Base-by-base conservation (phyloP, 1,140 invertebrate genomes). In the Physella acuta region DNA sequence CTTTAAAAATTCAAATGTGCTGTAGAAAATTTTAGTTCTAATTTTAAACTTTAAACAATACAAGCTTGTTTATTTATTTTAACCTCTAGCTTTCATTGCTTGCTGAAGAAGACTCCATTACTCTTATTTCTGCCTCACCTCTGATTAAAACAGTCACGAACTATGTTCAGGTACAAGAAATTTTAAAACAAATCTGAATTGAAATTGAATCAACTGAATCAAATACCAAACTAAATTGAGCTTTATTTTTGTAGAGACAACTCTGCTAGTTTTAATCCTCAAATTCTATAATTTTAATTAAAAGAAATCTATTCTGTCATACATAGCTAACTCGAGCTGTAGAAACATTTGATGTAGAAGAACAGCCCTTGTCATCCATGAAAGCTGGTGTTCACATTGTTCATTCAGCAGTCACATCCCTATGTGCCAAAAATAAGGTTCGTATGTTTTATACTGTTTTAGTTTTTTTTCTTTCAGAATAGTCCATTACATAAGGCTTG, bases 131-230 rank as follows among this genome's bases (percentile, higher is more conserved):
- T 55, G 90, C 93, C 62, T 94, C 93, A 71, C 88, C 91, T 16
- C 79, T 95, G 31, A 89, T 98, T 14, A 97, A 97, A 89, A 90
- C 91, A 68, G 91, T 92, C 2, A 92, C 90, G n/a, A 94, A 96
- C 86, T 84, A 95, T 26, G 73, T 76, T 64, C 75, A 85, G 79
- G 83, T n/a, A n/a, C n/a, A n/a, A n/a, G n/a, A n/a, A n/a, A n/a
- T n/a, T n/a, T n/a, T n/a, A n/a, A n/a, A n/a, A n/a, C n/a, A n/a
- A n/a, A n/a, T n/a, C n/a, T n/a, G n/a, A n/a, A n/a, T n/a, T n/a
- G n/a, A n/a, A n/a, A n/a, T n/a, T n/a, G n/a, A n/a, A n/a, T n/a
- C n/a, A n/a, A n/a, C n/a, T n/a, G n/a, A n/a, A n/a, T n/a, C n/a
- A n/a, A n/a, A n/a, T n/a, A n/a, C n/a, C n/a, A n/a, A n/a, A n/a